phyloP scores from a whole-genome alignment of 1,140 invertebrate genomes.

The Bombus turneri region DNA sequence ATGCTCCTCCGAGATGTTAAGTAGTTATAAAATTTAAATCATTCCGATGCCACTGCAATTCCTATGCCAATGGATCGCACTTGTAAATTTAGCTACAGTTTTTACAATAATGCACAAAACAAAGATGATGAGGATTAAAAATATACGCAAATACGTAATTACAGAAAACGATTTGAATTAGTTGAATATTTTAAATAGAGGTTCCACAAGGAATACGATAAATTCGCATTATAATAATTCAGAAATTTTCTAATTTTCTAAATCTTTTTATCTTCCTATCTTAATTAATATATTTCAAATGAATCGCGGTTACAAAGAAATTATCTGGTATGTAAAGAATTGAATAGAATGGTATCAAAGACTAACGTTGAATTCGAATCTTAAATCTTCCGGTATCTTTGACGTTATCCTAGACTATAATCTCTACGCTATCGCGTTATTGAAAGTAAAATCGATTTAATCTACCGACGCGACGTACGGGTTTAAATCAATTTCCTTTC shows the following conservation, averaged over 20 bases:
- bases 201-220: too few relatives aligned
- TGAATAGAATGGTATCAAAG: background rate
- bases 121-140: background rate
- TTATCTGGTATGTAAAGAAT: background rate
- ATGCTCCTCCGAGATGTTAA: background rate
- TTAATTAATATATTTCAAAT: background rate
- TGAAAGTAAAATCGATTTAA: background rate
- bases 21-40: slow-evolving; percentile 12
- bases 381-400: background rate
- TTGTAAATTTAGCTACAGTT: background rate
- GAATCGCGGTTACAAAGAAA: background rate
- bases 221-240: too few relatives aligned
- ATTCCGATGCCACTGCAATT: background rate
- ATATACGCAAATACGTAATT: background rate
- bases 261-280: too few relatives aligned
- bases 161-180: too few relatives aligned
- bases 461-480: background rate
- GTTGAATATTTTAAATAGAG: too few relatives aligned
- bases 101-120: background rate
- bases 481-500: background rate
- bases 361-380: background rate
- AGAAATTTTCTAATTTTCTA: too few relatives aligned
- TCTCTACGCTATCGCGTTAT: background rate
- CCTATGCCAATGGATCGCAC: background rate
- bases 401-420: background rate